Evolutionary conservation across 2,888 invertebrate genomes (phyloP).

Genomic region (Exephanes ischioxanthus): DNA sequence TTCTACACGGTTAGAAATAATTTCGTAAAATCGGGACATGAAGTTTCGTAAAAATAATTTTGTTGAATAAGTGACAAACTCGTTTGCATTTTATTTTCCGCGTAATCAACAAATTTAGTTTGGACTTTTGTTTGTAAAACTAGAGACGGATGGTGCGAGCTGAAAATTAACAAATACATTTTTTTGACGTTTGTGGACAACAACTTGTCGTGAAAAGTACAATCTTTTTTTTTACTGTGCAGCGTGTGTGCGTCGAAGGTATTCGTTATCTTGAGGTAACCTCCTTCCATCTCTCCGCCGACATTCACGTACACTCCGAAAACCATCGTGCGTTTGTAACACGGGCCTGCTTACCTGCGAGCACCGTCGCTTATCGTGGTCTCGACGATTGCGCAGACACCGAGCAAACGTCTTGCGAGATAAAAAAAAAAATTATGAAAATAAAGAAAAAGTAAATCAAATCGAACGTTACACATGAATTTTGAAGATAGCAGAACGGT

Average conservation of each 20-base stretch:
- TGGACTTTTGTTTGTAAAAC: too few species aligned
- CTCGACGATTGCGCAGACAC: conserved; percentile 24
- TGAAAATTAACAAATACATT: too few species aligned
- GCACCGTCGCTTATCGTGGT: conserved; percentile 56
- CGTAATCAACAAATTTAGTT: too few species aligned
- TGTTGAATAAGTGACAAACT: too few species aligned
- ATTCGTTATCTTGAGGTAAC: not conserved
- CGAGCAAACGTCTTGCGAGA: conserved; percentile 21
- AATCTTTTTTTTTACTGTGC: too few species aligned
- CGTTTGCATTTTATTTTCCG: too few species aligned
- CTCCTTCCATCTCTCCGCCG: not conserved
- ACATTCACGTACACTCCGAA: conserved; percentile 9
- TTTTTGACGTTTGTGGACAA: too few species aligned
- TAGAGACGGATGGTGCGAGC: too few species aligned
- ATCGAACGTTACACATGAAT: conserved; percentile 45
- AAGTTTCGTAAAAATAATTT: too few species aligned
- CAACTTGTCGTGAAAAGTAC: too few species aligned
- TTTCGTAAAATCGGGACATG: too few species aligned
- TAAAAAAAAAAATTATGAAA: conserved; percentile 31
- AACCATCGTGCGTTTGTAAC: conserved; percentile 42
- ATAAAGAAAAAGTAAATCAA: conserved; percentile 28
- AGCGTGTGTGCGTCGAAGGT: not conserved
- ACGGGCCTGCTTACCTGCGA: conserved; percentile 44
- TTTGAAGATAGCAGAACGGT: conserved; percentile 60
- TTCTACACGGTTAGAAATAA: too few species aligned